phyloP scores from a whole-genome alignment of 2,113 vertebrate genomes.

The Calyptomena viridis region DNA sequence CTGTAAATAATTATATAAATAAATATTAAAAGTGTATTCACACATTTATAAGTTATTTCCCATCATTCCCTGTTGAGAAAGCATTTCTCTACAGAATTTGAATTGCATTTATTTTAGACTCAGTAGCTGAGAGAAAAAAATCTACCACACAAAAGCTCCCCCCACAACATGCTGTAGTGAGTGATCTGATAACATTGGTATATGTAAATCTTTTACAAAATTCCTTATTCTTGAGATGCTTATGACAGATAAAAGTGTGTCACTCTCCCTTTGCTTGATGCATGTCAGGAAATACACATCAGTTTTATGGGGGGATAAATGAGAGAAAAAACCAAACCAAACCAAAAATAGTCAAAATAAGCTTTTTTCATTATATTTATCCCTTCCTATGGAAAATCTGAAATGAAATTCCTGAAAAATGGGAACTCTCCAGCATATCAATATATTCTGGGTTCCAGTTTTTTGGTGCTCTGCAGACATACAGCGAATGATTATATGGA shows the following conservation, averaged over 20 bases:
- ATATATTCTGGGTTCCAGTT: neutral
- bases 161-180: neutral
- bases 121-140: neutral
- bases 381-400: neutral
- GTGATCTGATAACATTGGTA: neutral
- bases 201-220: neutral
- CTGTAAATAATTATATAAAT: no score
- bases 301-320: neutral
- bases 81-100: neutral
- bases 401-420: neutral
- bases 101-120: neutral
- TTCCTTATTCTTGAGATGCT: neutral
- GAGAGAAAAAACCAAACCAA: neutral
- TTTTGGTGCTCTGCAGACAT: neutral
- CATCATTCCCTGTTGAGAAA: neutral
- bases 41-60: neutral
- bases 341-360: neutral
- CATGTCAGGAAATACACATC: neutral
- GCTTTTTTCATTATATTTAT: neutral
- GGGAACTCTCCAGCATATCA: neutral
- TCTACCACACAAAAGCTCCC: no score
- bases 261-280: neutral
- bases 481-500: neutral
- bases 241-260: neutral
- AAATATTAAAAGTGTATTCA: neutral